phyloP scores from a whole-genome alignment of 1,140 invertebrate species.

The Cotesia chilonis region DNA sequence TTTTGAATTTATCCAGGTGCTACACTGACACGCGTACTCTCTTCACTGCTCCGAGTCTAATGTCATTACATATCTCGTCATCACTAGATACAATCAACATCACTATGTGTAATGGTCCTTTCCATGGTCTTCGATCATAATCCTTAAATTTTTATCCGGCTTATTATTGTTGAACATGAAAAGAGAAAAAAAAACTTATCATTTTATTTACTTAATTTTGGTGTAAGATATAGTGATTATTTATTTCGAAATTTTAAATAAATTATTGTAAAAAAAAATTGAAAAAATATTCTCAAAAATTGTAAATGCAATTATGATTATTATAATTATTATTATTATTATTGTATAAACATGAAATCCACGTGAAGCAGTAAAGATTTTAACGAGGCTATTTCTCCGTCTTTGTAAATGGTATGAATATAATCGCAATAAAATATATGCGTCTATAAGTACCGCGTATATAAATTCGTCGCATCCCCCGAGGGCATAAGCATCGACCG shows the following conservation, averaged over 20 bases:
- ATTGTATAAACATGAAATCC: constrained; percentile 36
- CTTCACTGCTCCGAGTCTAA: constrained; percentile 15
- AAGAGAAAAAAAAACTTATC: no score
- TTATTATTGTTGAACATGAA: no score
- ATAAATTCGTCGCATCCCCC: constrained; percentile 44
- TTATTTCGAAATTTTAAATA: no score
- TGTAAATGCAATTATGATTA: no score
- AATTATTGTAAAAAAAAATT: no score
- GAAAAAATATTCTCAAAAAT: no score
- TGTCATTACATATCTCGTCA: background rate
- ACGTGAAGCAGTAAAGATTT: constrained; percentile 60
- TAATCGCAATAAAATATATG: constrained; percentile 60
- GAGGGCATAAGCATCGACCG: background rate
- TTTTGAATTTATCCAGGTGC: constrained; percentile 46
- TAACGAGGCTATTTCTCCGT: constrained; percentile 60
- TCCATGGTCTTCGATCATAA: no score
- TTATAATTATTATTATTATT: no score
- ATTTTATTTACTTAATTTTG: no score
- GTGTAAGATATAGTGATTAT: no score
- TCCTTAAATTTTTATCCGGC: no score
- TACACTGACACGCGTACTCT: constrained; percentile 41
- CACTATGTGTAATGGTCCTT: background rate
- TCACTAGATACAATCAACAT: constrained; percentile 22
- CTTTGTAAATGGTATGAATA: constrained; percentile 64
- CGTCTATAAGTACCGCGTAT: constrained; percentile 27